Evolutionary conservation across 2,888 invertebrate genomes (phyloP), one percentile per base, ranked within the genome.

Genomic region (Nebria brevicollis): DNA sequence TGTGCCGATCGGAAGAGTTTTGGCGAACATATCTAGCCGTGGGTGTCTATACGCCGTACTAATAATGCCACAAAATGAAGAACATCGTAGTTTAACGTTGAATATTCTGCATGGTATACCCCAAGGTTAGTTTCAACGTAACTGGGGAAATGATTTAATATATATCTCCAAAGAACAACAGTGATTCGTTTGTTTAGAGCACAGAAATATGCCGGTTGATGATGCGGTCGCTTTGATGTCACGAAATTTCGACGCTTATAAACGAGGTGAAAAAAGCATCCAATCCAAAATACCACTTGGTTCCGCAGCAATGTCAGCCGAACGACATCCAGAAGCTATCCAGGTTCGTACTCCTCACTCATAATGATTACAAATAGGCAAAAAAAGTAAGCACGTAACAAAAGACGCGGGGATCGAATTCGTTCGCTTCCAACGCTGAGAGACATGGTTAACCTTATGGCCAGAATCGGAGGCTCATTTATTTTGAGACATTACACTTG

Each of bases 201-300:
- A 98, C 89, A 94, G 98, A 85, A 98, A 98, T 90, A 98, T 98
- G 97, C 97, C 97, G 0, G 87, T 97, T 66, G 97, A 98, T 80
- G 97, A 98, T 89, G 97, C 98, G 0, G 90, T 98, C 82, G 92
- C 92, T 84, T 90, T 98, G 83, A 91, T 98, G 43, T 92, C 93
- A 8, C 92, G 94, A 0, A 95, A 96, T 86, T 94, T 93, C 86
- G 91, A 92, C 41, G 90, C 88, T 85, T 93, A 93, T 86, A 90
- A 92, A 88, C 89, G 91, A 80, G 91, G 91, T 25, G 89, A 91
- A 82, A 88, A 88, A 77, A 82, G 84, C 43, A 82, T 84, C 42
- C 82, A 84, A 66, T 81, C 85, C 5, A 86, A 85, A 77, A 82
- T 83, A 25, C 82, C 85, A 6, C 85, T 85, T 25, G 86, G 86